These are phyloP conservation scores for Amphimallon solstitiale DNA, from an alignment of 2,888 invertebrate species.

Conservation along the genomic window DNA sequence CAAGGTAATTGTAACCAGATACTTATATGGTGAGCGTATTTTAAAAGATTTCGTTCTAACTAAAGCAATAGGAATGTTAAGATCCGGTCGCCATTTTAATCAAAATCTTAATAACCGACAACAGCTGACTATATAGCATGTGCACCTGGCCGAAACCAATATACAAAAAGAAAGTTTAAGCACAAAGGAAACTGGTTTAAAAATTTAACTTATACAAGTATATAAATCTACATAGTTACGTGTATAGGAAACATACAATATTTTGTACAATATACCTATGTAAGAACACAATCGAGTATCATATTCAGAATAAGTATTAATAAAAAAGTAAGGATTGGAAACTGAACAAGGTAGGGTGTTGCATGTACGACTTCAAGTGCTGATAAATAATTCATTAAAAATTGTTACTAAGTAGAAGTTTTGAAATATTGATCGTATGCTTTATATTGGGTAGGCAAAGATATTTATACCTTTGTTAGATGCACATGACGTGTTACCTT, in stretches of 20 bases:
- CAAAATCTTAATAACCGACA: slow-evolving; percentile 16
- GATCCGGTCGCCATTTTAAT: slow-evolving; percentile 17
- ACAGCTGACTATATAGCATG: slow-evolving; percentile 14
- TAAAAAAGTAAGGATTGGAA: too few species aligned
- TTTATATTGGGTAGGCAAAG: not conserved
- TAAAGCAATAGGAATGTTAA: not conserved
- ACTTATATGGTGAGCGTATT: not conserved
- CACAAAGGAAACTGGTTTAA: slow-evolving; percentile 25
- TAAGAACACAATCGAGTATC: too few species aligned
- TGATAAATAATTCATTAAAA: slow-evolving; percentile 11
- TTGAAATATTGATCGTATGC: not conserved
- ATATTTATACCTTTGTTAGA: not conserved
- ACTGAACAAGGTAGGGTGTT: too few species aligned
- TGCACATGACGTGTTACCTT: slow-evolving; percentile 23
- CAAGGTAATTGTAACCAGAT: not conserved
- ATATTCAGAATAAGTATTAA: too few species aligned
- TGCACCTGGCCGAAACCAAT: slow-evolving; percentile 20
- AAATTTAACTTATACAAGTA: not conserved
- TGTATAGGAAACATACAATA: too few species aligned
- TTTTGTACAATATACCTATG: too few species aligned
- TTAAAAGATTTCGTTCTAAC: not conserved
- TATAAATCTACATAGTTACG: too few species aligned
- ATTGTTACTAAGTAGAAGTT: slow-evolving; percentile 2
- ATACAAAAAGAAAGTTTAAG: slow-evolving; percentile 17
- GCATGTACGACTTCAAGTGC: too few species aligned